A percentile compares a stretch with the other conserved stretches of the same genome.
phyloP scores from a whole-genome alignment of 2,797 vertebrate genomes.

The Poliocrania exsul region DNA sequence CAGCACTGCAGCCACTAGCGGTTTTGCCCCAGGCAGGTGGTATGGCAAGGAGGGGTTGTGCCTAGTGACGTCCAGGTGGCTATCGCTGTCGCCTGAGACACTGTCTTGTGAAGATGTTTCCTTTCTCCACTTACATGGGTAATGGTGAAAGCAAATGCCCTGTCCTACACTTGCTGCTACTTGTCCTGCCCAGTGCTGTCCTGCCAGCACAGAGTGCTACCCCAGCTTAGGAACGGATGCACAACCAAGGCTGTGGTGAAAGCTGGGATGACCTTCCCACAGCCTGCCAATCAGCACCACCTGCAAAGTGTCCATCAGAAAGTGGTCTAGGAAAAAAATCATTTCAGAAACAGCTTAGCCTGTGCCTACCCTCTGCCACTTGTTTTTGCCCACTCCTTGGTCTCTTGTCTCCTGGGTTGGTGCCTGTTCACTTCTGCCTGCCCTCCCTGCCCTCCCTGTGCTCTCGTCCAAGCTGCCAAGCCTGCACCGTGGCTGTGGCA shows the following conservation, averaged over 20 bases:
- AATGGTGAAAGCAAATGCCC: background rate
- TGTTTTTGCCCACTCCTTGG: background rate
- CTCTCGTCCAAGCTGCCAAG: background rate
- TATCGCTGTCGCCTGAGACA: fast-evolving
- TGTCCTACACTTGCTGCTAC: background rate
- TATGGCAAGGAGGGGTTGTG: background rate
- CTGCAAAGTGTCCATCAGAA: background rate
- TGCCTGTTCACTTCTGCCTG: background rate
- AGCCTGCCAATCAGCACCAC: background rate
- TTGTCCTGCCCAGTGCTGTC: fast-evolving
- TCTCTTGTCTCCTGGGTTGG: background rate
- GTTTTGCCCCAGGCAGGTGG: background rate
- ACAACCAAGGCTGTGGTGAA: background rate
- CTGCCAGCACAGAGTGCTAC: background rate
- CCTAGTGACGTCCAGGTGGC: background rate
- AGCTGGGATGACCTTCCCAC: background rate
- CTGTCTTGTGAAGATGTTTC: background rate
- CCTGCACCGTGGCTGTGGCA: fast-evolving
- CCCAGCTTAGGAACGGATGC: background rate
- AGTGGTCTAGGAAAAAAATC: background rate
- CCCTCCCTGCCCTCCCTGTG: background rate
- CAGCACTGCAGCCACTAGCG: fast-evolving
- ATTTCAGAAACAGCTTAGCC: background rate
- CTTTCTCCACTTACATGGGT: background rate
- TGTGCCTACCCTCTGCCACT: background rate